phyloP scores from a whole-genome alignment of 2,797 vertebrate species.

The Poeciliopsis turneri region DNA sequence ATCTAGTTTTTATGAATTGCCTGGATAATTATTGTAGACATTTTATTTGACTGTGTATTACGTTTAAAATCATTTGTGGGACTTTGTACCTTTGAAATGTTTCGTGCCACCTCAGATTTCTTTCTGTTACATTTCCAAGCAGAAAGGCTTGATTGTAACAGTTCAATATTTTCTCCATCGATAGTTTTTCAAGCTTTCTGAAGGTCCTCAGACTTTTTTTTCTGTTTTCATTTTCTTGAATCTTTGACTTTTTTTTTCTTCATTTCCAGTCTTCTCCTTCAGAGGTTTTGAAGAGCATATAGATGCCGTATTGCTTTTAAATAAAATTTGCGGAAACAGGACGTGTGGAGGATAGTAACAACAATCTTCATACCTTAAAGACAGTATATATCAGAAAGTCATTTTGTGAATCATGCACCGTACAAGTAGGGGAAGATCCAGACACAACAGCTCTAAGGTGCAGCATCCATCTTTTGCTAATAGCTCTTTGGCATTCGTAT shows the following conservation, averaged over 20 bases:
- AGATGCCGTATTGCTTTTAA: not conserved
- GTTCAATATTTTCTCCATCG: not conserved
- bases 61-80: not conserved
- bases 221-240: not conserved
- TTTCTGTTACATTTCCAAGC: not conserved
- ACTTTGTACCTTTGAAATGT: not conserved
- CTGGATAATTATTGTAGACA: not conserved
- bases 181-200: not conserved
- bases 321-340: no score
- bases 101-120: not conserved
- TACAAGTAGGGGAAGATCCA: not conserved
- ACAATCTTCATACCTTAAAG: not conserved
- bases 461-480: not conserved
- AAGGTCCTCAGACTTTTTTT: not conserved
- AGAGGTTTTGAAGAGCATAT: not conserved
- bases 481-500: not conserved
- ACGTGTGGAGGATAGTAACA: not conserved
- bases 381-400: not conserved
- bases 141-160: not conserved
- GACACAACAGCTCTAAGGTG: not conserved
- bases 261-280: not conserved
- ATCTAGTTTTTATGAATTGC: not conserved
- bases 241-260: not conserved
- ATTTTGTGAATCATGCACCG: not conserved
- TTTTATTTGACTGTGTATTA: not conserved